Evolutionary conservation across 2,113 vertebrate species (phyloP).

Genomic region (Pardalotus punctatus): DNA sequence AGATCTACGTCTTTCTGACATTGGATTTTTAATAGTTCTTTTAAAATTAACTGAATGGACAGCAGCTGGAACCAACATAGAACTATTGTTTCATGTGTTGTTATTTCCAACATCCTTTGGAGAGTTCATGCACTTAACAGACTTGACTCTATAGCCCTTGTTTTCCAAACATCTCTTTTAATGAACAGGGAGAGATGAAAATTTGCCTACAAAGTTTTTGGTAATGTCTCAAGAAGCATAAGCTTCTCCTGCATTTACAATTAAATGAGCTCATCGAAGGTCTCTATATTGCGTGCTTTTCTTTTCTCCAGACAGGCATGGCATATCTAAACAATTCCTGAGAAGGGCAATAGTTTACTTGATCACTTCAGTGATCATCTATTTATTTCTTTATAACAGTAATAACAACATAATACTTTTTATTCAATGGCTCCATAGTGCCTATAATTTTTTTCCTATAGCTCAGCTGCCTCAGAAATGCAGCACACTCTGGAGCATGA

Average conservation of each 20-base stretch:
- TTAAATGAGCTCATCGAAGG: not conserved
- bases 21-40: not conserved
- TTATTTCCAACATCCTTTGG: not conserved
- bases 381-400: not conserved
- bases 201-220: not conserved
- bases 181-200: not conserved
- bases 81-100: not conserved
- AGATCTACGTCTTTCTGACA: not conserved
- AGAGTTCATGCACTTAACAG: not conserved
- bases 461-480: not conserved
- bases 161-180: slow-evolving; percentile 34
- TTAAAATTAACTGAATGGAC: slow-evolving; percentile 23
- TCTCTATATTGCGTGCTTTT: not conserved
- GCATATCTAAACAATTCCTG: not conserved
- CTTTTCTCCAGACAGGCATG: not conserved
- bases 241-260: not conserved
- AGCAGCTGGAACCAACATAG: not conserved
- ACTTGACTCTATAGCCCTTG: not conserved
- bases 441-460: not conserved
- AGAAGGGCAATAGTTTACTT: not conserved
- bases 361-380: not conserved
- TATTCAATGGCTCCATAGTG: not conserved
- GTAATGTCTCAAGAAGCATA: not conserved
- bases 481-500: not conserved
- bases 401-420: not conserved